A percentile compares a stretch with the other conserved stretches of the same genome.
These are phyloP conservation scores for Trichoplusia ni DNA, from an alignment of 1,140 invertebrate genomes.

Conservation along the genomic window DNA sequence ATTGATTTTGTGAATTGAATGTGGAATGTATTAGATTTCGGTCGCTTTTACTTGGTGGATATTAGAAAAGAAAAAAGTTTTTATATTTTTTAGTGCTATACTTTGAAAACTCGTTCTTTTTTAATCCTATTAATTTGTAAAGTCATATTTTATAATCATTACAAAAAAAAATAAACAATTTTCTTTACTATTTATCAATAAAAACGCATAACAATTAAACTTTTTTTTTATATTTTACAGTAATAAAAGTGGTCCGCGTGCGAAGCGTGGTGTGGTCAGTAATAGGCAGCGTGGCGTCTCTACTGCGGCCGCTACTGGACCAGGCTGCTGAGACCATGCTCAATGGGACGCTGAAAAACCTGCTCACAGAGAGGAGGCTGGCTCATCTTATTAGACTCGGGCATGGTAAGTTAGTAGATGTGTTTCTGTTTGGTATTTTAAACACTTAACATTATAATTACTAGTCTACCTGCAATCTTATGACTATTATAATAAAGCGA, in stretches of 20 bases:
- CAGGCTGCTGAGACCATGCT: constrained; percentile 36
- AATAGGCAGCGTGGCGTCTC: constrained; percentile 37
- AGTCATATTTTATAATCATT: background rate
- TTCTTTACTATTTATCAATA: background rate
- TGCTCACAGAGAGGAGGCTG: constrained; percentile 50
- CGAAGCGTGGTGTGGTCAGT: constrained; percentile 34
- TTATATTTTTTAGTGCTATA: no score
- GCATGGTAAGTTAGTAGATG: constrained; percentile 53
- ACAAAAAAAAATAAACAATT: background rate
- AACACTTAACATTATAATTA: no score
- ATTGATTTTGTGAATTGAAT: no score
- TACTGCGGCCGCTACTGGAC: constrained; percentile 32
- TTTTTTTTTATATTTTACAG: constrained; percentile 38
- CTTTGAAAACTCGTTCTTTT: no score
- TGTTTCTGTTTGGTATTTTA: no score
- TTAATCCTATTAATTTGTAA: no score
- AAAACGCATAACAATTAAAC: background rate
- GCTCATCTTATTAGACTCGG: constrained; percentile 62
- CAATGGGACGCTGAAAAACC: constrained; percentile 17
- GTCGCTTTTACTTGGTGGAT: no score
- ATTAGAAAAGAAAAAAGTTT: no score
- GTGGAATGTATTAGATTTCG: no score
- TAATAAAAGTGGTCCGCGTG: constrained; percentile 48
- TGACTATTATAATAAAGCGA: no score
- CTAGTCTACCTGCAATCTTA: no score